Base-by-base conservation (phyloP, 92 coral and sea anemone genomes). In the Anthopleura xanthogrammica region DNA sequence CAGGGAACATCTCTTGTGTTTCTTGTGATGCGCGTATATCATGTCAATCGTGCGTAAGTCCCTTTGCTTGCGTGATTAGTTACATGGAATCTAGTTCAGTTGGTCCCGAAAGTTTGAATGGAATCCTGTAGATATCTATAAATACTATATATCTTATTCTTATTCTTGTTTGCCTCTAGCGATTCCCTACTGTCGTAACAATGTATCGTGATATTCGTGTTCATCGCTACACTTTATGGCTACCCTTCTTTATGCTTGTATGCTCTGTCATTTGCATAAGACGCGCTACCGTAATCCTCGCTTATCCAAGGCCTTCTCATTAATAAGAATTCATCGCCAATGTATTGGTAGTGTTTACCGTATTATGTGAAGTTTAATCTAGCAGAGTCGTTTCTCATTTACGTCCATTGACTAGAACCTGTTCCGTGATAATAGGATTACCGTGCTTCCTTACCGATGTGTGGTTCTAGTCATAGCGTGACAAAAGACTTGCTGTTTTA, bases 251-350 rank as follows among this genome's bases (percentile, higher is more conserved):
- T 68, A 36, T 46, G 74, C 74, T 54, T 62, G 29, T 62, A 36
- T 50, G 12, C 55, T 43, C 52, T 68, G 77, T 70, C 64, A 81
- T 81, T 81, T 81, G 77, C 84, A 81, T 81, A 81, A 46, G 84
- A 81, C 84, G 77, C 84, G 74, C 64, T 60, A 46, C 84, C 48
- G 46, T 80, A 81, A 81, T 81, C 84, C 84, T 77, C 60, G 80
- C 41, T 24, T 19, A 77, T 50, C 80, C 64, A 77, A 23, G 16
- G 41, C 41, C 42, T 36, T 24, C 42, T 68, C 41, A 68, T 68
- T 29, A 68, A 23, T 6, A 29, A 29, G 41, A 23, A 50, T 77
- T 52, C 17, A 52, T 52, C 64, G 16, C 2, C 52, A 20, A 29
- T 50, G 29, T 77, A 20, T 52, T 52, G 2, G 54, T 52, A 77